Conservation (phyloP, 1,140 invertebrate species). For the Hylyphantes graminicola region DNA sequence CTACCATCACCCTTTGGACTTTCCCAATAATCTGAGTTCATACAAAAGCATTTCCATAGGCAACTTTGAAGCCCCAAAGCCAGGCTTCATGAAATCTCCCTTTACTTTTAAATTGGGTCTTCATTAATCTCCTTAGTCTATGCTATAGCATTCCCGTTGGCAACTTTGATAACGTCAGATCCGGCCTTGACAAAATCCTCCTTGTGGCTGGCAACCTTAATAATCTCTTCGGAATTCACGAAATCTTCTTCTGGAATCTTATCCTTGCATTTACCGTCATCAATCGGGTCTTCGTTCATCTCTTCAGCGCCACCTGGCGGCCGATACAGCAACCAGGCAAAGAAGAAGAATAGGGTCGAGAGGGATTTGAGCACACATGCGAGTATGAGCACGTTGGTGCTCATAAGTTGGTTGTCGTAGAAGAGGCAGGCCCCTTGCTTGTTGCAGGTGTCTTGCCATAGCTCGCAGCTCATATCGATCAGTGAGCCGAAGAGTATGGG, state of each 20-base stretch:
- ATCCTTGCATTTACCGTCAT: background rate
- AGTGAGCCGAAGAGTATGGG: slow-evolving; percentile 60
- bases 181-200: background rate
- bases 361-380: slow-evolving; percentile 74
- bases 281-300: slow-evolving; percentile 13
- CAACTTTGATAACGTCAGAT: slow-evolving; percentile 10
- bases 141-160: slow-evolving; percentile 27
- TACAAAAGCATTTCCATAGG: background rate
- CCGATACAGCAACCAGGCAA: slow-evolving; percentile 78
- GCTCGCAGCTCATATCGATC: slow-evolving; percentile 60
- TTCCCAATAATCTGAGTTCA: no score
- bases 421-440: slow-evolving; percentile 75
- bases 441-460: slow-evolving; percentile 66
- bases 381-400: slow-evolving; percentile 74
- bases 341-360: slow-evolving; percentile 76
- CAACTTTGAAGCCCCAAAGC: no score
- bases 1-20: no score
- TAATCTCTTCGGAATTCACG: slow-evolving; percentile 20
- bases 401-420: slow-evolving; percentile 79
- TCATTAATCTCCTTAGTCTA: background rate
- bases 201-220: background rate
- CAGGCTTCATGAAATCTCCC: background rate
- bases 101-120: no score
- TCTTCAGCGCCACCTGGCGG: slow-evolving; percentile 69
- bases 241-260: background rate